A percentile compares a stretch with the other conserved stretches of the same genome.
phyloP scores from a whole-genome alignment of 2,888 invertebrate genomes.

The Heterodera filipjevi region DNA sequence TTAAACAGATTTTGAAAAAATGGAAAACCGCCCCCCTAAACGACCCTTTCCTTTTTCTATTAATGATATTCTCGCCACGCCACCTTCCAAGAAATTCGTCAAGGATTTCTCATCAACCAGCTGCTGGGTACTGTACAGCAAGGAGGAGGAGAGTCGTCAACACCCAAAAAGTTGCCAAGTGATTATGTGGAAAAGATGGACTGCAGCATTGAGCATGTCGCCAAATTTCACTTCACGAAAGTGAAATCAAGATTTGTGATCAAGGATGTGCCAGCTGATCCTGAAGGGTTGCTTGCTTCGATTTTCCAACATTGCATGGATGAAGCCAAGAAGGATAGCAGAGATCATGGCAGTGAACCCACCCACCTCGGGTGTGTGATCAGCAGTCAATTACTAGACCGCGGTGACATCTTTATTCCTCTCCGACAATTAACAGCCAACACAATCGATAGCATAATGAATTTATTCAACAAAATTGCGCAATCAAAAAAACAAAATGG shows the following conservation, averaged over 20 bases:
- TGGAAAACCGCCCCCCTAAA: too few species aligned
- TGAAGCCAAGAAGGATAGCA: background rate
- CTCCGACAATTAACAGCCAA: background rate
- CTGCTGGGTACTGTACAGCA: background rate
- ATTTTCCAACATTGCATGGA: constrained; percentile 13
- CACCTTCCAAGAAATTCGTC: background rate
- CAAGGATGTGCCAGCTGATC: constrained; percentile 11
- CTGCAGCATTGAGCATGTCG: background rate
- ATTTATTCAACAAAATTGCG: constrained; percentile 10
- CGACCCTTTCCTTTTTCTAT: too few species aligned
- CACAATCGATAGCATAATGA: background rate
- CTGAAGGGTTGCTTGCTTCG: background rate
- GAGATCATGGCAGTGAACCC: background rate
- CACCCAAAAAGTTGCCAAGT: background rate
- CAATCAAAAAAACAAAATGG: background rate
- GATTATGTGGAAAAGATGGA: constrained; percentile 6
- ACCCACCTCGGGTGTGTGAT: background rate
- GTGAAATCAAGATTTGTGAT: constrained; percentile 4
- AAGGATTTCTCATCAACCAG: background rate
- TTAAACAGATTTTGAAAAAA: too few species aligned
- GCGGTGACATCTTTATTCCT: background rate
- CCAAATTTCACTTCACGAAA: background rate
- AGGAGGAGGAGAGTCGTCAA: background rate
- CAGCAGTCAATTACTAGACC: background rate
- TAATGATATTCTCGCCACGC: too few species aligned